phyloP scores from a whole-genome alignment of 2,888 invertebrate genomes.

The Acronicta psi region DNA sequence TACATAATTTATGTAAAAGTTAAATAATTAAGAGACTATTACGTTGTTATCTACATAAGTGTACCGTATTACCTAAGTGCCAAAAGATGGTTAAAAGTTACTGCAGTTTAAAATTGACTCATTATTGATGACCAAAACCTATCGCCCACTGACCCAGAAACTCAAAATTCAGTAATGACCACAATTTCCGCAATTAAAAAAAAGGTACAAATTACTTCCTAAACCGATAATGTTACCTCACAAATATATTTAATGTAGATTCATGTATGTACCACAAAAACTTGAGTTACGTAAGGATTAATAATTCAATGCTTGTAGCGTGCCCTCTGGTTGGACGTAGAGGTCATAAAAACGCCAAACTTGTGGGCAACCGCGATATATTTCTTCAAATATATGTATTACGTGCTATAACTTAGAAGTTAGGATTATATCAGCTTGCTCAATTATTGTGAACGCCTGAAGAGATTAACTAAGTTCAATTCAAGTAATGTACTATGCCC shows the following conservation, averaged over 20 bases:
- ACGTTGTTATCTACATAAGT: too few species aligned
- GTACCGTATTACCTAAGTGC: too few species aligned
- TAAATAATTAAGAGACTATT: too few species aligned
- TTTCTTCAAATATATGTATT: slow-evolving; percentile 50
- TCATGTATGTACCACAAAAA: slow-evolving; percentile 40
- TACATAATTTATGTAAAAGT: too few species aligned
- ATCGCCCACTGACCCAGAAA: slow-evolving; percentile 22
- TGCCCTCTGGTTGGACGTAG: slow-evolving; percentile 27
- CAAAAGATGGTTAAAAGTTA: not conserved
- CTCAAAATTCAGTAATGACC: slow-evolving; percentile 12
- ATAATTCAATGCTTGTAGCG: slow-evolving; percentile 47
- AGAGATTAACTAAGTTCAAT: not conserved
- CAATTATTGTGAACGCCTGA: slow-evolving; percentile 39
- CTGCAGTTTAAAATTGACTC: not conserved
- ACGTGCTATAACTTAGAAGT: slow-evolving; percentile 48
- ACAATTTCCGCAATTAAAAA: slow-evolving; percentile 8
- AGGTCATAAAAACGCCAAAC: slow-evolving; percentile 49
- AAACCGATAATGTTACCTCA: slow-evolving; percentile 22
- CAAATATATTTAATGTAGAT: slow-evolving; percentile 7
- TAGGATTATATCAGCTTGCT: slow-evolving; percentile 35
- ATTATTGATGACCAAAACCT: not conserved
- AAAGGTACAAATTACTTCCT: slow-evolving; percentile 10
- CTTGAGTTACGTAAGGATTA: slow-evolving; percentile 40
- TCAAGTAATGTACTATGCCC: too few species aligned
- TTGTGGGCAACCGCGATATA: slow-evolving; percentile 42